Evolutionary conservation across 2,888 invertebrate genomes (phyloP).

Genomic region (Kuschelorhynchus macadamiae): DNA sequence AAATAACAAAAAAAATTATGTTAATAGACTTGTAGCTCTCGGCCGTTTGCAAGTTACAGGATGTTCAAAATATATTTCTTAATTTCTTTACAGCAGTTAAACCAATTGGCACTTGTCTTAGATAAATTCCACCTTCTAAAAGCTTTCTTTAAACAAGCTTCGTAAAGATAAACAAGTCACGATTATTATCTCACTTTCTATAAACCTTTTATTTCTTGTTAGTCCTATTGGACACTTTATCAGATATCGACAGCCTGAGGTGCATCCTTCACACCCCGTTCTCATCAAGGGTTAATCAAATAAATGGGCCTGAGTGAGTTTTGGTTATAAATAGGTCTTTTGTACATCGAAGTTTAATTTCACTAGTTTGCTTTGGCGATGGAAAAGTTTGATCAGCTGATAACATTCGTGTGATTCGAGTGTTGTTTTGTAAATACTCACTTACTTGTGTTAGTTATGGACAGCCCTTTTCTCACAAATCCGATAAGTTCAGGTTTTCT

Average conservation of each 20-base stretch:
- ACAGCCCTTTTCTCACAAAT: no score
- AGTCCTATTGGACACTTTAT: conserved; percentile 50
- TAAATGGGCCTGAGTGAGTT: conserved; percentile 26
- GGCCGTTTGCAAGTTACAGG: no score
- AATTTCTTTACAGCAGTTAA: no score
- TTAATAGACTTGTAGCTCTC: no score
- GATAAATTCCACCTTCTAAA: no score
- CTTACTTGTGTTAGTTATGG: no score
- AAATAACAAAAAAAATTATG: no score
- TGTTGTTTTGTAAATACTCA: neutral
- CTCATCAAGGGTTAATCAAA: conserved; percentile 31
- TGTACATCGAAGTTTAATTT: conserved; percentile 32
- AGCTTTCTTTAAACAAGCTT: conserved; percentile 5
- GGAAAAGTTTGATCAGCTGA: conserved; percentile 28
- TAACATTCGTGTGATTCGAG: conserved; percentile 8
- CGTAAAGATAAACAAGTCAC: conserved; percentile 38
- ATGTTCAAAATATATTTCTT: no score
- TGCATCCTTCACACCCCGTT: conserved; percentile 18
- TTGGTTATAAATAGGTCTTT: conserved; percentile 29
- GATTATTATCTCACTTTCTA: conserved; percentile 57
- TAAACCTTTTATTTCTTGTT: conserved; percentile 57
- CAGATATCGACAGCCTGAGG: conserved; percentile 28
- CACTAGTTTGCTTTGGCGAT: conserved; percentile 15
- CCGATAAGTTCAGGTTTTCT: no score
- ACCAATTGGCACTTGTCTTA: no score